Conservation (phyloP, 2,888 invertebrate genomes). For the Pherbina coryleti region DNA sequence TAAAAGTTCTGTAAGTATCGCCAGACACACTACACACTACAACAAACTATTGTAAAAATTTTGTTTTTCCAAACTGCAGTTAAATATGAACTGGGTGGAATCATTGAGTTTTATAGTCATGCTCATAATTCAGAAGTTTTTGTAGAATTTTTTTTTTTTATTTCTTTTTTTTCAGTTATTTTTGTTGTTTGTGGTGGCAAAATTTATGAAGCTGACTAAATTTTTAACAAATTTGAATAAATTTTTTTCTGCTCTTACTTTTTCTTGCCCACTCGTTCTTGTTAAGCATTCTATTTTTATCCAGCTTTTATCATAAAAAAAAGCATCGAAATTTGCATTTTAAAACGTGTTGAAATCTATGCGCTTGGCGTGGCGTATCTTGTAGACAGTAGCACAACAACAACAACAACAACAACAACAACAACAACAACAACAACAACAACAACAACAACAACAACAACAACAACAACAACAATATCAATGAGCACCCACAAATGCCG, state of each 20-base stretch:
- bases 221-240: not conserved
- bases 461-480: not conserved
- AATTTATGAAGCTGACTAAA: not conserved
- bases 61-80: not conserved
- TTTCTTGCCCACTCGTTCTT: not conserved
- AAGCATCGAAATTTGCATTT: conserved; percentile 15
- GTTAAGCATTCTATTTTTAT: not conserved
- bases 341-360: conserved; percentile 23
- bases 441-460: not conserved
- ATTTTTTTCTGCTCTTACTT: too few relatives aligned
- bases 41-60: not conserved
- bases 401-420: not conserved
- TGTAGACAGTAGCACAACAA: conserved; percentile 22
- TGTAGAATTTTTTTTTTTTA: not conserved
- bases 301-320: not conserved
- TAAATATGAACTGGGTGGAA: not conserved
- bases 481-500: too few relatives aligned
- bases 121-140: conserved; percentile 14
- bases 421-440: not conserved
- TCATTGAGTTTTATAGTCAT: conserved; percentile 12
- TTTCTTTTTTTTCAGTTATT: not conserved
- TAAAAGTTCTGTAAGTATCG: conserved; percentile 87
- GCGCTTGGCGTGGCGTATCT: not conserved
- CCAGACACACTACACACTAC: not conserved
- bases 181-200: conserved; percentile 9